phyloP scores from a whole-genome alignment of 2,797 vertebrate species.

The Hydrophis major region DNA sequence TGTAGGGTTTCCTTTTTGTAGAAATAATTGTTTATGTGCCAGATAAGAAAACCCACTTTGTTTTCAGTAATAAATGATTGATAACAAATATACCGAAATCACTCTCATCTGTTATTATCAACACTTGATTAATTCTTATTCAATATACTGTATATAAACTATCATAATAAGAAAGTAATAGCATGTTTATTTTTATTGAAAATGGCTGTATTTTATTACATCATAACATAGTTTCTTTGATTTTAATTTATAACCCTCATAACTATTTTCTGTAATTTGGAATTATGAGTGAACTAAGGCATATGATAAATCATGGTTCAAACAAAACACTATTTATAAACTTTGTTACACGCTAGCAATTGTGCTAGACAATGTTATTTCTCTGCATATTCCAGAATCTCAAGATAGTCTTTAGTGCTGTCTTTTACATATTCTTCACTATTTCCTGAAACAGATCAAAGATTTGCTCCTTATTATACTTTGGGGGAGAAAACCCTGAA shows the following conservation, averaged over 20 bases:
- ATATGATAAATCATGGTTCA: not conserved
- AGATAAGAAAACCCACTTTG: conserved; percentile 82
- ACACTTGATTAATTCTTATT: not conserved
- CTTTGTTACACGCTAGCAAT: not conserved
- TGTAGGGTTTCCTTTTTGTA: conserved; percentile 93
- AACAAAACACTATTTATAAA: not conserved
- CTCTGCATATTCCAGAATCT: not conserved
- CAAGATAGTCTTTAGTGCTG: not conserved
- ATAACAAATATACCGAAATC: conserved; percentile 72
- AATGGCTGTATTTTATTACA: not conserved
- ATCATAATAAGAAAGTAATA: not conserved
- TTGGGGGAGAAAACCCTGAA: not conserved
- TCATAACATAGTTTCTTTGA: not conserved
- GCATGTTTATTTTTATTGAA: not conserved
- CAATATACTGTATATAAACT: not conserved
- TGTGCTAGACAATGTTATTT: not conserved
- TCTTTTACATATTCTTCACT: not conserved
- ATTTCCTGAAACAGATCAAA: not conserved
- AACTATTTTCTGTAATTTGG: not conserved
- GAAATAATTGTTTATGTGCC: conserved; percentile 87
- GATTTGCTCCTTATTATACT: not conserved
- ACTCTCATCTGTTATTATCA: conserved; percentile 44
- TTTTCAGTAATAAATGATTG: conserved; percentile 91
- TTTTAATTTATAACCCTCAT: not conserved
- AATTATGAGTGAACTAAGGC: not conserved